Percentiles rank a stretch among this genome's conserved stretches.
Conservation (phyloP, 2,113 vertebrate genomes). For the Pithys albifrons region DNA sequence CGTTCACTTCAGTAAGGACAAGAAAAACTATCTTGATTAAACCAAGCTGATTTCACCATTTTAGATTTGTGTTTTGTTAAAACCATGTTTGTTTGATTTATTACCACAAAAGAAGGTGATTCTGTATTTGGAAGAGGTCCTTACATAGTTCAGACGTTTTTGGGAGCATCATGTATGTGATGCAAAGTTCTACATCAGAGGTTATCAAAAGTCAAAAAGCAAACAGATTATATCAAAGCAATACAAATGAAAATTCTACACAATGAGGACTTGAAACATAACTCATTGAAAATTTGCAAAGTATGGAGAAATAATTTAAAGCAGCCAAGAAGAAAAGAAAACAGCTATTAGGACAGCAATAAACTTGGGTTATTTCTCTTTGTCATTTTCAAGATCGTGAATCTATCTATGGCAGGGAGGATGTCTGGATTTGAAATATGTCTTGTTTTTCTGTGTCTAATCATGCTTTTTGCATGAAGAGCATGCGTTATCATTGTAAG, state of each 20-base stretch:
- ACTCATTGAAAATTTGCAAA: not conserved
- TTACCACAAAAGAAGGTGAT: not conserved
- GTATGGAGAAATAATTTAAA: not conserved
- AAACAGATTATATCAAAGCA: not conserved
- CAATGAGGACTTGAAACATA: not conserved
- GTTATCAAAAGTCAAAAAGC: not conserved
- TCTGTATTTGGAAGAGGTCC: not conserved
- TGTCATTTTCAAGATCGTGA: not conserved
- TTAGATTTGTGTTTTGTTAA: not conserved
- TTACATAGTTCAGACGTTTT: not conserved
- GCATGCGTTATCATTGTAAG: not conserved
- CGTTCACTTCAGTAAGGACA: not conserved
- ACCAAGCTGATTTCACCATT: not conserved
- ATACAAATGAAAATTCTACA: not conserved
- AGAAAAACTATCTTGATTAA: not conserved
- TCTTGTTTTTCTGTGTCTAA: constrained; percentile 17
- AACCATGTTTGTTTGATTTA: not conserved
- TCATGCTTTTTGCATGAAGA: constrained; percentile 13
- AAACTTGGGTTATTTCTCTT: not conserved
- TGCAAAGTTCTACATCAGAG: not conserved
- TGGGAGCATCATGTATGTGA: not conserved
- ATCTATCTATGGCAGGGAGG: not conserved
- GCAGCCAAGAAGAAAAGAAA: not conserved
- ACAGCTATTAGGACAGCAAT: not conserved
- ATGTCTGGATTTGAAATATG: constrained; percentile 8